Evolutionary conservation across 2,797 vertebrate species (phyloP), one percentile per base, ranked within the genome.

Genomic region (Lepilemur septentrionalis): DNA sequence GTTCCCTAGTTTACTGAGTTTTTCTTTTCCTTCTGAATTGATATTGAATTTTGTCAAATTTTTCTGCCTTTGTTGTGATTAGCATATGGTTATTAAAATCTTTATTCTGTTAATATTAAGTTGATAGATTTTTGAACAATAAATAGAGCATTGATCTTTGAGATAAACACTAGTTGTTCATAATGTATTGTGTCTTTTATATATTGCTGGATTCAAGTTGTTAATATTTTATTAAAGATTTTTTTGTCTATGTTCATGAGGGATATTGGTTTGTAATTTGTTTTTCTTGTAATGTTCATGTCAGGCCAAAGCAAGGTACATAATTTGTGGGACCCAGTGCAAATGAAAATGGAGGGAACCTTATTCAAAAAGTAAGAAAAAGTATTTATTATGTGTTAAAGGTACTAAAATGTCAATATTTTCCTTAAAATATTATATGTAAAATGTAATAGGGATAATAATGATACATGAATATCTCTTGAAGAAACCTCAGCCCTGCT

Each of bases 1-100:
- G 18, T 82, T 73, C 23, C 30, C 43, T 55, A 75, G 43, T 83
- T 75, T 83, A 22, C 22, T 83, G 43, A 92, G n/a, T 43, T 92
- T 78, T 92, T 83, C 35, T 67, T 89, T 84, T 70, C 72, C 84
- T 69, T 95, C 30, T 70, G 22, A 93, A 61, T 63, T 89, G 35
- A 70, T 92, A 50, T 3, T 61, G 20, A 85, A 52, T n/a, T 79
- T 91, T 70, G 4, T 78, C 30, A 50, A 32, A 35, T 70, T 78
- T 52, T 79, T 61, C 46, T 63, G 4, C 72, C 55, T 78, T 92
- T 69, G 23, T 35, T 48, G 7, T 84, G 52, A 70, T 89, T 65
- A 81, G 78, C 41, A 89, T 43, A 23, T 52, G 3, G 12, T 84
- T 88, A 50, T 55, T 25, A 78, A 78, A 13, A 72, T 32, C 52